Evolutionary conservation across 2,888 invertebrate species (phyloP).

Genomic region (Dryocosmus kuriphilus): DNA sequence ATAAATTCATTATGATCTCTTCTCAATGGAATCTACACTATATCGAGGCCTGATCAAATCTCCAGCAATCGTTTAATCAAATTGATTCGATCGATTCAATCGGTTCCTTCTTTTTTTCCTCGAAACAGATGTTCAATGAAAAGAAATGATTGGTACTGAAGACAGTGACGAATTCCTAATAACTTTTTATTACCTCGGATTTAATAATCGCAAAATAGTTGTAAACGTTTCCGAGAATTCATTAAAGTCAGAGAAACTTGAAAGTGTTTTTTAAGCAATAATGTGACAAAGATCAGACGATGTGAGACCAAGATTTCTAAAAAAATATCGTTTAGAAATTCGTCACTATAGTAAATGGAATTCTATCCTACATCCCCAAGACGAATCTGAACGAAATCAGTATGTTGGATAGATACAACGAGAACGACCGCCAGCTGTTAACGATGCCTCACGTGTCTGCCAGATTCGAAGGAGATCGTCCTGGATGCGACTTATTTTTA

Average conservation of each 20-base stretch:
- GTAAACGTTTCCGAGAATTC: no score
- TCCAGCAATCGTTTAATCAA: conserved; percentile 27
- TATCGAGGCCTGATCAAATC: not conserved
- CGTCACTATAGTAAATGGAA: conserved; percentile 28
- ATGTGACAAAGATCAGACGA: not conserved
- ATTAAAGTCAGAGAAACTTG: no score
- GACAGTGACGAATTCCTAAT: not conserved
- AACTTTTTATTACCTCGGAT: not conserved
- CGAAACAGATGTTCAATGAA: not conserved
- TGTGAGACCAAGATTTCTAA: conserved; percentile 1
- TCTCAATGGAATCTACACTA: conserved; percentile 26
- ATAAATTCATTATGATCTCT: conserved; percentile 57
- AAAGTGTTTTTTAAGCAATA: not conserved
- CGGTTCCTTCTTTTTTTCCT: not conserved
- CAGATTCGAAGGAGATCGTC: conserved; percentile 61
- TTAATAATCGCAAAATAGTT: not conserved
- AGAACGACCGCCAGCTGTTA: conserved; percentile 40
- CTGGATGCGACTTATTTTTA: conserved; percentile 65
- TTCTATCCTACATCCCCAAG: conserved; percentile 19
- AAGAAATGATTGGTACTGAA: not conserved
- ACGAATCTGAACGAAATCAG: conserved; percentile 35
- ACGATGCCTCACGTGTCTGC: conserved; percentile 61
- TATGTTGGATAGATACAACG: conserved; percentile 35
- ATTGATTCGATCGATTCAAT: conserved; percentile 7
- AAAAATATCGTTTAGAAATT: conserved; percentile 25